Evolutionary conservation across 2,797 vertebrate genomes (phyloP).

Genomic region (Buphagus erythrorhynchus): DNA sequence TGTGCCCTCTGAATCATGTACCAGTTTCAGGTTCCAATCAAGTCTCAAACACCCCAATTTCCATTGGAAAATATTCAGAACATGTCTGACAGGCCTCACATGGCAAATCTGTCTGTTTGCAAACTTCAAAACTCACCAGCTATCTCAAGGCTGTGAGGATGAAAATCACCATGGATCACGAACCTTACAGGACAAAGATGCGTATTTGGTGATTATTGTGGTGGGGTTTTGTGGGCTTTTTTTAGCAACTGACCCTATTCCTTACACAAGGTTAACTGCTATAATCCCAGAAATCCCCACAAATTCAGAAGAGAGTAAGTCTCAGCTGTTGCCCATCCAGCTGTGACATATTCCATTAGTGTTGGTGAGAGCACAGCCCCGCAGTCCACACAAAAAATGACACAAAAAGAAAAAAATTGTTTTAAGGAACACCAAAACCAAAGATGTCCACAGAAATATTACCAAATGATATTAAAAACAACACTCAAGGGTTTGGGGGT

Average conservation of each 20-base stretch:
- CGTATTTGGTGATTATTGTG: background rate
- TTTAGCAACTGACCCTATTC: background rate
- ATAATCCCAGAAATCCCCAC: background rate
- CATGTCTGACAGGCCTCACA: background rate
- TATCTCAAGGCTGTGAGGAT: background rate
- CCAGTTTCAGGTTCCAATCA: background rate
- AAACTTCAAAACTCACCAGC: background rate
- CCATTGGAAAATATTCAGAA: background rate
- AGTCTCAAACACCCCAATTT: background rate
- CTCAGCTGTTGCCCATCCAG: background rate
- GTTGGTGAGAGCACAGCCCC: background rate
- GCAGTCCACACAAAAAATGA: rapidly evolving
- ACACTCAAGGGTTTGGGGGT: background rate
- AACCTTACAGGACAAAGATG: background rate
- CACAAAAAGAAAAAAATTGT: background rate
- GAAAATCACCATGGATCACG: background rate
- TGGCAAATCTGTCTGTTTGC: background rate
- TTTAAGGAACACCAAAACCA: background rate
- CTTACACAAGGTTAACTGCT: background rate
- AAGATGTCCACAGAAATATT: background rate
- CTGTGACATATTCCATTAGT: background rate
- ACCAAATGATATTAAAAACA: background rate
- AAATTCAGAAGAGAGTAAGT: background rate
- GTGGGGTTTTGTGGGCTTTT: background rate
- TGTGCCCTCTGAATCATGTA: background rate